A percentile compares a stretch with the other conserved stretches of the same genome.
Conservation (phyloP, 2,797 vertebrate species). For the Poecilia picta region DNA sequence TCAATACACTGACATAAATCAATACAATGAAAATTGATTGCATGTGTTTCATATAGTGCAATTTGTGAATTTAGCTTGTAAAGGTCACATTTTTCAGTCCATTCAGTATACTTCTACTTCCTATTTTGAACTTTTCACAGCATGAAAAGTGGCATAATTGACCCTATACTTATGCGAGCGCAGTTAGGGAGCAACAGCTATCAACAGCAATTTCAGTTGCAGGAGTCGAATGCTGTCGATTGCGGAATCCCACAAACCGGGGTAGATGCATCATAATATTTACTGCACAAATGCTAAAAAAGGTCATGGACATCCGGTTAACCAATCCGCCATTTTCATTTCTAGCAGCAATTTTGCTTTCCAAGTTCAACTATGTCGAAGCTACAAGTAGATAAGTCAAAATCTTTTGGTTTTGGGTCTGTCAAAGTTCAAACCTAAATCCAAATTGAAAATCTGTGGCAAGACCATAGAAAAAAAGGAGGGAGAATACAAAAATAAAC, state of each 20-base stretch:
- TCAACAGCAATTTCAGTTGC: too few species aligned
- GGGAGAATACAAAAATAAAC: neutral
- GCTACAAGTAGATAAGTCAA: neutral
- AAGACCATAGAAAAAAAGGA: neutral
- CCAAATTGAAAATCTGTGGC: neutral
- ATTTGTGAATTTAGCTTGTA: neutral
- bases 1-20: neutral
- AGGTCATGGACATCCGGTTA: too few species aligned
- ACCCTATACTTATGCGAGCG: too few species aligned
- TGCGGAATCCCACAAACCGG: too few species aligned
- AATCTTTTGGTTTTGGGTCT: neutral
- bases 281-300: neutral
- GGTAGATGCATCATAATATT: neutral
- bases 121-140: too few species aligned
- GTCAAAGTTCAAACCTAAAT: neutral
- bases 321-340: neutral
- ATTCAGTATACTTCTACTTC: too few species aligned
- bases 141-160: too few species aligned
- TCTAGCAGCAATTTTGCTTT: too few species aligned
- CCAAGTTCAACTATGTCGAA: neutral
- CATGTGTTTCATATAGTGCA: too few species aligned
- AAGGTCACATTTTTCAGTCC: too few species aligned
- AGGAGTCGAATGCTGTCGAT: too few species aligned
- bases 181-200: too few species aligned
- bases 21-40: neutral